Evolutionary conservation across 64 coral and sea anemone genomes (phyloP).

Genomic region (Dendronephthya gigantea): DNA sequence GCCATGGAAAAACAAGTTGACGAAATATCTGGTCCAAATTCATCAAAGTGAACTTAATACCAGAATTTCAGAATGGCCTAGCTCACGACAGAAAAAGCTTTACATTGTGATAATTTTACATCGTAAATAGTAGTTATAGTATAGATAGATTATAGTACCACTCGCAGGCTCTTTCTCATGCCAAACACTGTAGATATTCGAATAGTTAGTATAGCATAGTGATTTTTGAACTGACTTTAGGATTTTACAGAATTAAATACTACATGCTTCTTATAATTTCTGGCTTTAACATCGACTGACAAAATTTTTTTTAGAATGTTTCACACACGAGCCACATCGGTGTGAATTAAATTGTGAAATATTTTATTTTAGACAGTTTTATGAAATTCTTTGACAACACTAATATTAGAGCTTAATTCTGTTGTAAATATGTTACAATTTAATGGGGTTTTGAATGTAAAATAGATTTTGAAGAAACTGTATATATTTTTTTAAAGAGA

Average conservation of each 20-base stretch:
- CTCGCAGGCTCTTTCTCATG: conserved; percentile 1
- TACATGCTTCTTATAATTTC: no score
- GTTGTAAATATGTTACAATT: neutral
- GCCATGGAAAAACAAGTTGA: no score
- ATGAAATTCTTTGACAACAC: no score
- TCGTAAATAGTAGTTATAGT: no score
- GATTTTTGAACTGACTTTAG: neutral
- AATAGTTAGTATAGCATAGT: neutral
- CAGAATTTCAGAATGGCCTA: neutral
- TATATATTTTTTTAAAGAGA: neutral
- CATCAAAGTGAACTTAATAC: no score
- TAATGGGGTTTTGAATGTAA: neutral
- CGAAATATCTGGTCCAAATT: no score
- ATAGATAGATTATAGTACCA: neutral
- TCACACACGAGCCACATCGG: no score
- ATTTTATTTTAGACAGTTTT: no score
- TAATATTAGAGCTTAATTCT: neutral
- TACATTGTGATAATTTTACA: neutral
- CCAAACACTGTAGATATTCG: neutral
- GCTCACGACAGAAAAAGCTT: neutral
- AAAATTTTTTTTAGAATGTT: no score
- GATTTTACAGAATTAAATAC: neutral
- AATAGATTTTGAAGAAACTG: neutral
- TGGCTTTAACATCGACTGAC: no score
- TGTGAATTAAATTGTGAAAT: no score